These are phyloP conservation scores for Protonibea diacanthus DNA, from an alignment of 2,797 vertebrate genomes.

Conservation along the genomic window DNA sequence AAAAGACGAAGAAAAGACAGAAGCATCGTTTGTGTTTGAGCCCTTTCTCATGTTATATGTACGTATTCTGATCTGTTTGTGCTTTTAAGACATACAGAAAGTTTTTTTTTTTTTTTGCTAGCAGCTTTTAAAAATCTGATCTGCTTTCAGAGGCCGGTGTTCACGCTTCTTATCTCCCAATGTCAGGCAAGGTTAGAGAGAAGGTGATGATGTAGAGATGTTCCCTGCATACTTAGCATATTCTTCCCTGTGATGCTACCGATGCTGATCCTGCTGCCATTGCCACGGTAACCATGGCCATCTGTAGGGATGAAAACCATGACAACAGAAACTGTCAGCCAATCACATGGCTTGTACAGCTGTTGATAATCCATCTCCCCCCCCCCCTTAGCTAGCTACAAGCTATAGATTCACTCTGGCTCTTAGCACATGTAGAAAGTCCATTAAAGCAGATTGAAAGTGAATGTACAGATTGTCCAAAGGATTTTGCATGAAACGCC, in stretches of 20 bases:
- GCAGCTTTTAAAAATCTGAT: neutral
- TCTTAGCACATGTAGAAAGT: conserved; percentile 33
- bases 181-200: conserved; percentile 28
- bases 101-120: neutral
- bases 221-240: conserved; percentile 29
- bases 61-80: neutral
- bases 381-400: conserved; percentile 41
- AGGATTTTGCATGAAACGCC: conserved; percentile 21
- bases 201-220: conserved; percentile 21
- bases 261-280: conserved; percentile 78
- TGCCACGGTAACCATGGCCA: conserved; percentile 79
- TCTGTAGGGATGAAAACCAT: conserved; percentile 82
- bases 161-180: neutral
- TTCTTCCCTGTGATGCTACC: conserved; percentile 55
- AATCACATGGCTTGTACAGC: conserved; percentile 63
- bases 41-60: neutral
- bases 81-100: neutral
- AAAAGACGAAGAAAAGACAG: conserved; percentile 33
- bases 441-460: conserved; percentile 44
- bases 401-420: conserved; percentile 46
- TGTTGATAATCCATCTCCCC: conserved; percentile 65
- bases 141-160: neutral
- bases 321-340: conserved; percentile 69
- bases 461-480: conserved; percentile 47
- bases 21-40: conserved; percentile 10